Evolutionary conservation across 2,113 vertebrate species (phyloP), one percentile per base, ranked within the genome.

Genomic region (Budorcas taxicolor): DNA sequence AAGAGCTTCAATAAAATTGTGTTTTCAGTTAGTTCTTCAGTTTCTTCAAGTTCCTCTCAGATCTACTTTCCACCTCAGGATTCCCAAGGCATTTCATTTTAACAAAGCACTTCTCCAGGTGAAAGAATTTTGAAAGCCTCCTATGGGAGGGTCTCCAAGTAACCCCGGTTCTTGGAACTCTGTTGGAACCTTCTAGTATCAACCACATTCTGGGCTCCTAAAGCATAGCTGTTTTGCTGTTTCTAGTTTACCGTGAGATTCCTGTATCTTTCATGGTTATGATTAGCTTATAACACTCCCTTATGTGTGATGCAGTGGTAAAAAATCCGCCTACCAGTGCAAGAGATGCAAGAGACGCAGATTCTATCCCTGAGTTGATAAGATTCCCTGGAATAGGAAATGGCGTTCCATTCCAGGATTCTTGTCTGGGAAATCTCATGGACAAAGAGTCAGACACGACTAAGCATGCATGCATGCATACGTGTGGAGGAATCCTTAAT

Each of bases 71-170:
- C 74, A 87, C 21, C 87, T 58, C 80, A 83, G 17, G 27, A 15
- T 84, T 95, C 87, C 71, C 64, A 91, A 78, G 31, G 27, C 95
- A 96, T 55, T 60, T 84, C 19, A 31, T 58, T 83, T 80, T 15
- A 57, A 87, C 62, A 87, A 33, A 96, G 50, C 33, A n/a, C 8
- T 50, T 96, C 60, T 93, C 60, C 43, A 89, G 67, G 60, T 67
- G 53, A 93, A 64, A 85, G 27, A 91, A 31, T 2, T 76, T 84
- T 82, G n/a, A 86, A 96, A 86, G 57, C 12, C 36, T 95, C 47
- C 52, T 58, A 1, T 21, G 36, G 36, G 36, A 92, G 40, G 23
- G 16, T 83, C 81, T 92, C 40, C 78, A 62, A 89, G 62, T 55
- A 93, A 40, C 31, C 14, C 27, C 21, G 3, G 64, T 71, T 80